Evolutionary conservation across 2,888 invertebrate species (phyloP).

Genomic region (Tanypteryx hageni): DNA sequence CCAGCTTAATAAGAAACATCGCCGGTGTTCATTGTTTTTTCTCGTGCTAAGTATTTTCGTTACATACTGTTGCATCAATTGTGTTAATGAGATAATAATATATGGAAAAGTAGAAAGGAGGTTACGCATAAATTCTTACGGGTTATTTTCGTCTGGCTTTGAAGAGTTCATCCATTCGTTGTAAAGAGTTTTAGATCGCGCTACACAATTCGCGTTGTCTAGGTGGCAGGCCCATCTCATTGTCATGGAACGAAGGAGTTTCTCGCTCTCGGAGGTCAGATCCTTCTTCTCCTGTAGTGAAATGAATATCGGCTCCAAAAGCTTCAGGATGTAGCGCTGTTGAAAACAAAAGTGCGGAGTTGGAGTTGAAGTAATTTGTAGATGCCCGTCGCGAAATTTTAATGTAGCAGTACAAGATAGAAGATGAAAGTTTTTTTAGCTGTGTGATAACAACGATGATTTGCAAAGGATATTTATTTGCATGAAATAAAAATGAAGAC

Average conservation of each 20-base stretch:
- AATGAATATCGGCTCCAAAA: slow-evolving; percentile 79
- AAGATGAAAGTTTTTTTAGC: too few species aligned
- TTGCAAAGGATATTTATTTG: too few species aligned
- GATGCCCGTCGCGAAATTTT: too few species aligned
- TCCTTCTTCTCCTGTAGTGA: slow-evolving; percentile 77
- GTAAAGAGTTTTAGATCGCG: slow-evolving; percentile 84
- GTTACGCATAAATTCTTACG: slow-evolving; percentile 78
- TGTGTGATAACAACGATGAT: too few species aligned
- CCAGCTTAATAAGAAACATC: too few species aligned
- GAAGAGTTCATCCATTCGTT: slow-evolving; percentile 85
- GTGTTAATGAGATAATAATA: too few species aligned
- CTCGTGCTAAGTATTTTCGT: too few species aligned
- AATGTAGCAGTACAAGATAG: too few species aligned
- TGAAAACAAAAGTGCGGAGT: background rate
- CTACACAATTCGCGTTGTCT: slow-evolving; percentile 85
- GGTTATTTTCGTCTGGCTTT: slow-evolving; percentile 85
- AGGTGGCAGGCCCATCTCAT: slow-evolving; percentile 86
- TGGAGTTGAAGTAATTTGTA: too few species aligned
- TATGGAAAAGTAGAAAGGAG: background rate
- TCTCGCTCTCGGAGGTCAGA: slow-evolving; percentile 81
- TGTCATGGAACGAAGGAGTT: slow-evolving; percentile 80
- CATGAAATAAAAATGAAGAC: background rate
- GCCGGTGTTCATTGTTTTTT: too few species aligned
- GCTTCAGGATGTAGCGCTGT: slow-evolving; percentile 83
- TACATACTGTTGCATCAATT: too few species aligned